phyloP scores from a whole-genome alignment of 1,140 invertebrate species.

The Brachionus sp. region DNA sequence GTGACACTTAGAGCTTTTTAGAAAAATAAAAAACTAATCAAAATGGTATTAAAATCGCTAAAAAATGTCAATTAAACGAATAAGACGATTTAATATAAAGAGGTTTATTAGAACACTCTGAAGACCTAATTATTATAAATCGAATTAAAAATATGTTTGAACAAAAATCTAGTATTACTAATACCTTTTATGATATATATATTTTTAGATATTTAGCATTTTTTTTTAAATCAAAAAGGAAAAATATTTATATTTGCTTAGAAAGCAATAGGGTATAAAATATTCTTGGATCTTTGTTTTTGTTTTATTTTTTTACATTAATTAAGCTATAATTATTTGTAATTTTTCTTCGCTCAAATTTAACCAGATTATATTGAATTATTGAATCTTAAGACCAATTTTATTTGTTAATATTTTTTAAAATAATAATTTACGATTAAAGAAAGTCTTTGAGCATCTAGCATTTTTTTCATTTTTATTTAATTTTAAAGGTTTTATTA shows the following conservation, averaged over 20 bases:
- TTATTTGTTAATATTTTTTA: too few species aligned
- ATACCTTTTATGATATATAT: not conserved
- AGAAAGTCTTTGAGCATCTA: too few species aligned
- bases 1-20: not conserved
- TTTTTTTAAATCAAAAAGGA: not conserved
- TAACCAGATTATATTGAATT: too few species aligned
- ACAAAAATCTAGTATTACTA: slow-evolving; percentile 9
- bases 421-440: too few species aligned
- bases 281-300: not conserved
- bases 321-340: too few species aligned
- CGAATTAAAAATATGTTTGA: not conserved
- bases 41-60: not conserved
- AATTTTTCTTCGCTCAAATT: too few species aligned
- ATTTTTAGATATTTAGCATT: not conserved
- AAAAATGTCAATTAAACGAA: not conserved
- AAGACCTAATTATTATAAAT: not conserved
- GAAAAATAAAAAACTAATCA: not conserved
- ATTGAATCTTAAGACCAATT: too few species aligned
- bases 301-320: not conserved
- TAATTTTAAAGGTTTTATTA: too few species aligned
- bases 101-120: not conserved
- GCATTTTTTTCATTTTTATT: too few species aligned
- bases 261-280: not conserved
- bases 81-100: not conserved
- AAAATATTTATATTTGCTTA: not conserved